Evolutionary conservation across 1,140 invertebrate genomes (phyloP).

Genomic region (Potamilus streckersoni): DNA sequence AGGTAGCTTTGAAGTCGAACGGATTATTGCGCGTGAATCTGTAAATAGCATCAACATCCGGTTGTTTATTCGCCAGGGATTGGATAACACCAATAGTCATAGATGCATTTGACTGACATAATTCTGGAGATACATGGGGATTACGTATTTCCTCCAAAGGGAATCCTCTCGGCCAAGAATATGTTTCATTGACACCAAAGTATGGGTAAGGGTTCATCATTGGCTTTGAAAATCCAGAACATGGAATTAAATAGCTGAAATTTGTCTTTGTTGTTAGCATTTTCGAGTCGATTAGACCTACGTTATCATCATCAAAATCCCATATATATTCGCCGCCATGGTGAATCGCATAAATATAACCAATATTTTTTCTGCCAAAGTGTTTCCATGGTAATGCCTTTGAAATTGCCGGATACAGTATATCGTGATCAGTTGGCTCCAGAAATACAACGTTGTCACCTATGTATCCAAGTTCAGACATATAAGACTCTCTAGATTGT

Average conservation of each 20-base stretch:
- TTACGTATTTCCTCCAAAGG: constrained; percentile 13
- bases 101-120: neutral
- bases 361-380: constrained; percentile 32
- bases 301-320: constrained; percentile 33
- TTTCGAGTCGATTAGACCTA: constrained; percentile 5
- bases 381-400: constrained; percentile 11
- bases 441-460: constrained; percentile 3
- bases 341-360: constrained; percentile 27
- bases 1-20: constrained; percentile 7
- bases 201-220: constrained; percentile 21
- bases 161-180: constrained; percentile 23
- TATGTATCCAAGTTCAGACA: neutral
- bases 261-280: neutral
- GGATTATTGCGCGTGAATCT: constrained; percentile 18
- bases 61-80: constrained; percentile 27
- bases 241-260: neutral
- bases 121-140: neutral
- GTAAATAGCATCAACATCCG: constrained; percentile 34
- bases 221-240: neutral
- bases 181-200: constrained; percentile 8
- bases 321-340: constrained; percentile 20
- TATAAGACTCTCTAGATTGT: neutral
- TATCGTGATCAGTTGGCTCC: constrained; percentile 2
- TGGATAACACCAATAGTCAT: constrained; percentile 20
- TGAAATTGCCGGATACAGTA: constrained; percentile 4